Conservation (phyloP, 2,113 vertebrate species). For the Rhea pennata region DNA sequence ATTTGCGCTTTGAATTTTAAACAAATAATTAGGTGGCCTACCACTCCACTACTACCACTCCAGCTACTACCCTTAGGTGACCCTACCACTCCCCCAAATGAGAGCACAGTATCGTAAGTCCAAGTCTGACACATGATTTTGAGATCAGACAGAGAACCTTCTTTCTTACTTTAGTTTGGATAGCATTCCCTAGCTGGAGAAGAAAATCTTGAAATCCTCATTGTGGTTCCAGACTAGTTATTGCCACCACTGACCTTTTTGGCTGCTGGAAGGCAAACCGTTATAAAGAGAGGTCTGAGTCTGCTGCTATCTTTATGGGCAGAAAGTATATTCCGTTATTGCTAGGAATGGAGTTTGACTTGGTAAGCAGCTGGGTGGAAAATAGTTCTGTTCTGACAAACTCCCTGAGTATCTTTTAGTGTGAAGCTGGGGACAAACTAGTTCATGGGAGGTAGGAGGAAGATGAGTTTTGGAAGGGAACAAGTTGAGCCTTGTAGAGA, state of each 20-base stretch:
- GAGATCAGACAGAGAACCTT: neutral
- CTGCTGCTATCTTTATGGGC: neutral
- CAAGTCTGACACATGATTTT: neutral
- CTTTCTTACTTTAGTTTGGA: neutral
- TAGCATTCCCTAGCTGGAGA: neutral
- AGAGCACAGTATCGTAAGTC: neutral
- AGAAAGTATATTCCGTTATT: neutral
- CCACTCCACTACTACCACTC: neutral
- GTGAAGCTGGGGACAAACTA: neutral
- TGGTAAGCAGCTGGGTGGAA: neutral
- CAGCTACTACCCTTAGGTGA: neutral
- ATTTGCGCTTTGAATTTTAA: neutral
- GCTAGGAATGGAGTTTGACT: neutral
- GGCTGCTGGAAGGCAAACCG: neutral
- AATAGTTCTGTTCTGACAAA: neutral
- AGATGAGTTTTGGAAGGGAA: neutral
- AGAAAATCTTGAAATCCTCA: neutral
- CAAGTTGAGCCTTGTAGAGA: neutral
- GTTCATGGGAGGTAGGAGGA: neutral
- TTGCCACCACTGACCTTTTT: neutral
- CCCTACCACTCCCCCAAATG: neutral
- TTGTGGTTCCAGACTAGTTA: neutral
- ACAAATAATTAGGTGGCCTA: neutral
- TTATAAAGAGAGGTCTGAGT: neutral
- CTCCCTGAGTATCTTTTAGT: accelerated